Base-by-base conservation (phyloP, 2,113 vertebrate species). In the Oophaga pumilio region DNA sequence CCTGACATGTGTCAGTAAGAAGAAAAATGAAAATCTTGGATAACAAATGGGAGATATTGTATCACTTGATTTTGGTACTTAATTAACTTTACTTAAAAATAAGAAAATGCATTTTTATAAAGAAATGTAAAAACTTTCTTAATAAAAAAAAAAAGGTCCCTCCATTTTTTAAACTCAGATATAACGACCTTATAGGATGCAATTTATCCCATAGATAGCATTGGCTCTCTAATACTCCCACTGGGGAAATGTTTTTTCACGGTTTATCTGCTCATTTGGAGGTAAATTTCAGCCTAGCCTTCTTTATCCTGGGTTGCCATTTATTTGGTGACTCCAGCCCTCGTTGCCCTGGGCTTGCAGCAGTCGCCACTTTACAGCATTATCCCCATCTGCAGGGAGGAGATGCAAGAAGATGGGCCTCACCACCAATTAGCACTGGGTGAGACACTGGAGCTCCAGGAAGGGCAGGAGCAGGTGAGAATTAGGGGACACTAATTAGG, bases 401-500 rank as follows among this genome's bases (percentile, higher is more conserved):
- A 78, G 87, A 89, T 49, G 74, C 80, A 5, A 86, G 90, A 86
- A 73, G 86, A 89, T 83, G 84, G 59, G 89, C 88, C 92, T 91
- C 89, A 91, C 88, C 92, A 93, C 88, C 92, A 93, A 93, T 92
- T 92, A 93, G 89, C 84, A 0, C 28, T 59, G 56, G 79, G 80
- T 14, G 76, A 88, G 92, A 86, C 68, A 89, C 89, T 7, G 83
- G 89, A 24, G 68, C 68, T 69, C 68, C 68, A 15, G 49, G 89
- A 73, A 89, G 91, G 89, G 90, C 90, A 89, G 91, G 91, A 92
- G 90, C 92, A 92, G 92, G 92, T 92, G 92, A 93, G 92, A 91
- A 82, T 90, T 89, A 89, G 90, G 78, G 90, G 92, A 89, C 89
- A 82, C 89, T 92, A 92, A 91, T 93, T 92, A 93, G 90, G 80